phyloP scores from a whole-genome alignment of 2,888 invertebrate genomes.

The Stratiomys singularior region DNA sequence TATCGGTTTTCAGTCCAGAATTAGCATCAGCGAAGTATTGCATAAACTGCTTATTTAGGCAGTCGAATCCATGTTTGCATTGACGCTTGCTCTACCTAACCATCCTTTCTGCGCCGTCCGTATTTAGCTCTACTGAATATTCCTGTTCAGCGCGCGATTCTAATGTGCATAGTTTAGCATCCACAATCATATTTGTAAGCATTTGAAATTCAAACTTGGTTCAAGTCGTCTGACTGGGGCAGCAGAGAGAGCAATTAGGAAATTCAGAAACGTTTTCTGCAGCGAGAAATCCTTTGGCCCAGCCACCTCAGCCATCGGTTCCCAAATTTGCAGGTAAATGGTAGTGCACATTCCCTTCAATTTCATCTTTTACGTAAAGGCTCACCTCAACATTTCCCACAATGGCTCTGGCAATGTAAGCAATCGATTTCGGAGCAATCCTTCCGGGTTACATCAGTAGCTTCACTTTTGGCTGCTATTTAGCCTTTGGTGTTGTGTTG shows the following conservation, averaged over 20 bases:
- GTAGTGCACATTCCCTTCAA: too few relatives aligned
- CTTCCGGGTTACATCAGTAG: background rate
- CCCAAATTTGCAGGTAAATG: too few relatives aligned
- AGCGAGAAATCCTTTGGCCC: too few relatives aligned
- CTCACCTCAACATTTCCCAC: too few relatives aligned
- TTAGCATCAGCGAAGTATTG: slow-evolving; percentile 12
- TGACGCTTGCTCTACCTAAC: background rate
- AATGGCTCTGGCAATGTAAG: too few relatives aligned
- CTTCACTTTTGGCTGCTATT: background rate
- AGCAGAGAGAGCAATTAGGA: background rate
- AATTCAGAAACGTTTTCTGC: too few relatives aligned
- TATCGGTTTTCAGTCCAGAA: slow-evolving; percentile 11
- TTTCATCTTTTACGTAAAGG: too few relatives aligned
- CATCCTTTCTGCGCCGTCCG: background rate
- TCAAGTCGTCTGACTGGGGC: background rate
- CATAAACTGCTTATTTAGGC: slow-evolving; percentile 12
- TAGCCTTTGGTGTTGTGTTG: too few relatives aligned
- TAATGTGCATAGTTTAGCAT: slow-evolving; percentile 11
- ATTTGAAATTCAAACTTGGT: background rate
- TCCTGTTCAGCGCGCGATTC: background rate
- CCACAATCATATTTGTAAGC: background rate
- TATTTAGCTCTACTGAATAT: background rate
- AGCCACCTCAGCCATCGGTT: too few relatives aligned
- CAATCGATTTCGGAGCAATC: background rate
- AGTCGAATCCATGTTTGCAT: background rate